Evolutionary conservation across 1,140 invertebrate species (phyloP).

Genomic region (Helicoverpa zea): DNA sequence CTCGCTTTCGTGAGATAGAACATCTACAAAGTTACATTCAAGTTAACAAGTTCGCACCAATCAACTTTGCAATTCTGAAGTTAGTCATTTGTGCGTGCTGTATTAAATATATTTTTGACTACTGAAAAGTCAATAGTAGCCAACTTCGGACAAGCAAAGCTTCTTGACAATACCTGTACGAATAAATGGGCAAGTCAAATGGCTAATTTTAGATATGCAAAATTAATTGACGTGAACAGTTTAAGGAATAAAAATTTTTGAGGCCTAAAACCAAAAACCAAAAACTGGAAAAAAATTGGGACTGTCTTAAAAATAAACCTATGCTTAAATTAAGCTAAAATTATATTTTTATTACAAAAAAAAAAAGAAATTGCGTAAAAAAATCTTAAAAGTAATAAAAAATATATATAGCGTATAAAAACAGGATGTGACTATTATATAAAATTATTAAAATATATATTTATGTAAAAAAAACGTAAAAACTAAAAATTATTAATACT

Average conservation of each 20-base stretch:
- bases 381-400: constrained; percentile 7
- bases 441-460: constrained; percentile 23
- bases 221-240: no score
- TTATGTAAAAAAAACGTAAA: constrained; percentile 29
- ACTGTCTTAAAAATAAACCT: not conserved
- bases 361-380: constrained; percentile 3
- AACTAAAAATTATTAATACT: constrained; percentile 53
- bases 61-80: no score
- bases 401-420: constrained; percentile 33
- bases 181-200: no score
- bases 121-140: no score
- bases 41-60: no score
- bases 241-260: not conserved
- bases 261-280: not conserved
- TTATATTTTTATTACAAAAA: not conserved
- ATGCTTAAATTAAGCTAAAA: not conserved
- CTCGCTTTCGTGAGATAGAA: no score
- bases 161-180: no score
- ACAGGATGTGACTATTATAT: constrained; percentile 66
- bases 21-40: no score
- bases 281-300: not conserved
- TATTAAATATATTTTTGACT: no score
- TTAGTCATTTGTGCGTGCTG: no score
- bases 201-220: no score
- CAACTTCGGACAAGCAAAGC: no score